Conservation (phyloP, 2,888 invertebrate species). For the Machimus rusticus region DNA sequence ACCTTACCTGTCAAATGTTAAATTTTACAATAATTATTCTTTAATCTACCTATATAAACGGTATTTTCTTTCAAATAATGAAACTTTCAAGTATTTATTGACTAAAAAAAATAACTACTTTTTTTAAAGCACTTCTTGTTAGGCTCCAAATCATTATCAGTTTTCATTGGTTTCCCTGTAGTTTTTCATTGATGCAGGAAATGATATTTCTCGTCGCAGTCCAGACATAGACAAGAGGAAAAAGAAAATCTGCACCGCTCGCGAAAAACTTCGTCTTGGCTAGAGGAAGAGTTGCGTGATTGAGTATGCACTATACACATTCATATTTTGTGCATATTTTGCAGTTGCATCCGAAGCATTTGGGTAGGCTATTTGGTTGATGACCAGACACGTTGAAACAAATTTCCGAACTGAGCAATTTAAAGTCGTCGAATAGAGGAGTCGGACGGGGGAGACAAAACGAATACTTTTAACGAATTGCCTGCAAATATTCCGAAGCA, state of each 20-base stretch:
- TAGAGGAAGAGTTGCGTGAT: background rate
- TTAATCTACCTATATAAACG: no score
- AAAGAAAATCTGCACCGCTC: background rate
- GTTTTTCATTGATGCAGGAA: no score
- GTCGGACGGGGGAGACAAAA: background rate
- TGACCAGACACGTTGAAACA: background rate
- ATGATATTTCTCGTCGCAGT: no score
- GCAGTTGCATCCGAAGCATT: background rate
- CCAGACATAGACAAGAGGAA: background rate
- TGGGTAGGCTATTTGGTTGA: background rate
- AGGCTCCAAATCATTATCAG: no score
- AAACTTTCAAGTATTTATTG: no score
- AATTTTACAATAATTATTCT: no score
- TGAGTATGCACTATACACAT: background rate
- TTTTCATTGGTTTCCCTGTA: no score
- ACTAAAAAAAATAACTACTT: no score
- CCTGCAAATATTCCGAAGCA: background rate
- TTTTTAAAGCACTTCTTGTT: no score
- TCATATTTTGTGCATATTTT: background rate
- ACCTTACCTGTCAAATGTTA: no score
- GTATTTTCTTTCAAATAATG: no score
- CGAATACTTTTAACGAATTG: background rate
- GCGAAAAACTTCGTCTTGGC: background rate
- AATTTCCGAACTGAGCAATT: background rate
- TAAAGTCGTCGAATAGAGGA: background rate